phyloP scores from a whole-genome alignment of 1,140 invertebrate genomes.

The fruit fly (Drosophila melanogaster) region Release_6_plus_ISO1_MT NT_037436.4:14247501-14248000 shows the following conservation, averaged over 20 bases:
- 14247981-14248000: constrained; percentile 84
- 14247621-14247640: too few relatives aligned
- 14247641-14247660: too few relatives aligned
- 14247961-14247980: constrained; percentile 79
- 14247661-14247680: too few relatives aligned
- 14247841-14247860: constrained; percentile 5
- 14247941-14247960: constrained; percentile 17
- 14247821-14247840: neutral
- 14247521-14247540: constrained; percentile 13
- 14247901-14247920: neutral
- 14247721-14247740: too few relatives aligned
- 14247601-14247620: neutral
- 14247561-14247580: neutral
- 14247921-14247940: constrained; percentile 2
- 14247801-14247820: neutral
- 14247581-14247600: neutral
- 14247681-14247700: too few relatives aligned
- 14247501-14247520: constrained; percentile 9
- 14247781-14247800: neutral
- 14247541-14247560: constrained; percentile 21
- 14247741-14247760: too few relatives aligned
- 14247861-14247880: constrained; percentile 14
- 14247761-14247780: neutral
- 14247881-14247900: neutral
- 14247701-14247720: too few relatives aligned